These are phyloP conservation scores for Chymomyza fuscimana DNA, from an alignment of 2,888 invertebrate genomes.

Conservation along the genomic window DNA sequence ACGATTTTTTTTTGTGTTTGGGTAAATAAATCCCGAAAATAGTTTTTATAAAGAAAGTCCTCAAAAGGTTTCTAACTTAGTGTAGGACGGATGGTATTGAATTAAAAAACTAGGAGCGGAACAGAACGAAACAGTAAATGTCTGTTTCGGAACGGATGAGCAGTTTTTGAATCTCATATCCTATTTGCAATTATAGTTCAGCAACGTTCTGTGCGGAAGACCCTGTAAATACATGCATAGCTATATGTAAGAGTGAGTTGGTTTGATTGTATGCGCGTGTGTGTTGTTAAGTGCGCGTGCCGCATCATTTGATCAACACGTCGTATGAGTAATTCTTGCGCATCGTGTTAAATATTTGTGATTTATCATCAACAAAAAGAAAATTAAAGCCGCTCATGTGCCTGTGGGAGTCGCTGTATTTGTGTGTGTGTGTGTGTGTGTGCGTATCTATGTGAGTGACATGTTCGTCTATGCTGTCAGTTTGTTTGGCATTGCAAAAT, in stretches of 20 bases:
- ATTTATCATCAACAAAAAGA: constrained; percentile 57
- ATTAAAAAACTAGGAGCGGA: too few species aligned
- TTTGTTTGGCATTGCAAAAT: constrained; percentile 44
- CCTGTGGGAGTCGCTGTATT: neutral
- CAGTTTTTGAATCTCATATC: too few species aligned
- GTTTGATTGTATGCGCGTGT: neutral
- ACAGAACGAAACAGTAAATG: too few species aligned
- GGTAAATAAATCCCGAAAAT: too few species aligned
- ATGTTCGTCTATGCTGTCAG: neutral
- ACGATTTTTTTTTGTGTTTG: too few species aligned
- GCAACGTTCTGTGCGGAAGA: neutral
- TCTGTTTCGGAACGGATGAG: too few species aligned
- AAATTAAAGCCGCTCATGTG: constrained; percentile 50
- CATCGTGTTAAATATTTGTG: constrained; percentile 57
- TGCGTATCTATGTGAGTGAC: constrained; percentile 2
- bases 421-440: neutral
- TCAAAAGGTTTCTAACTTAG: too few species aligned
- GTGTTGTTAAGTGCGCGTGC: constrained; percentile 12
- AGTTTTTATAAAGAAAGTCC: too few species aligned
- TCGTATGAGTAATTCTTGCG: constrained; percentile 43
- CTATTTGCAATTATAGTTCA: too few species aligned
- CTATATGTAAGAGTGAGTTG: constrained; percentile 5
- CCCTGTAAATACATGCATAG: constrained; percentile 20
- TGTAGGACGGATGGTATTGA: too few species aligned
- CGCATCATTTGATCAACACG: constrained; percentile 3